Conservation (phyloP, 2,888 invertebrate genomes). For the Andrena bucephala region DNA sequence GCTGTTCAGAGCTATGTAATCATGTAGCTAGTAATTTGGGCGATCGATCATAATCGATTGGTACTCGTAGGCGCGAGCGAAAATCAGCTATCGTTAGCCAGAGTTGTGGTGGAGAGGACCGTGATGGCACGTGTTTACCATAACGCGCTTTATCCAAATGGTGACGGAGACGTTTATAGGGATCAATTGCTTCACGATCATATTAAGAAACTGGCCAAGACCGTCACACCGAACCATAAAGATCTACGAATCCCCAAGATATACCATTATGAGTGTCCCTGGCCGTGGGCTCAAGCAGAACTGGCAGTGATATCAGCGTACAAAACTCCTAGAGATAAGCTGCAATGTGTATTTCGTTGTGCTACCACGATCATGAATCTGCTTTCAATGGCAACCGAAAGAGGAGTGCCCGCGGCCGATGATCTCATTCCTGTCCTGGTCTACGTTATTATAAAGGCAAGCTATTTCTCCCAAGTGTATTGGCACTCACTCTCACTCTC, state of each 20-base stretch:
- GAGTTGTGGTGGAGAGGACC: conserved; percentile 94
- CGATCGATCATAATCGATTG: not conserved
- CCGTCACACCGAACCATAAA: conserved; percentile 92
- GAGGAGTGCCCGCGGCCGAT: conserved; percentile 94
- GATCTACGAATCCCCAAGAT: conserved; percentile 93
- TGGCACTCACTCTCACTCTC: not conserved
- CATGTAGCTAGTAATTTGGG: not conserved
- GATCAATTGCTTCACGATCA: conserved; percentile 96
- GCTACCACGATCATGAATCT: conserved; percentile 97
- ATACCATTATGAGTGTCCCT: conserved; percentile 96
- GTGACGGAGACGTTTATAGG: conserved; percentile 96
- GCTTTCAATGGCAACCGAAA: conserved; percentile 93
- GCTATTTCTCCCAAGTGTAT: not conserved
- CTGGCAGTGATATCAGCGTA: conserved; percentile 95
- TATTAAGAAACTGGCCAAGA: conserved; percentile 91
- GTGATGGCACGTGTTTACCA: conserved; percentile 96
- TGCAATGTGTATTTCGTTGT: conserved; percentile 93
- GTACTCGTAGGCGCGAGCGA: conserved; percentile 88
- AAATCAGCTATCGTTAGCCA: conserved; percentile 91
- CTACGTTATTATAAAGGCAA: conserved; percentile 95
- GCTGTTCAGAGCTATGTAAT: not conserved
- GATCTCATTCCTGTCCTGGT: conserved; percentile 98
- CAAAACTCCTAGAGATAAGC: conserved; percentile 95
- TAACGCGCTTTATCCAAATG: conserved; percentile 98
- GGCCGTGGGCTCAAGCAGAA: conserved; percentile 97